Evolutionary conservation across 2,797 vertebrate genomes (phyloP).

Genomic region (Ispidina picta): DNA sequence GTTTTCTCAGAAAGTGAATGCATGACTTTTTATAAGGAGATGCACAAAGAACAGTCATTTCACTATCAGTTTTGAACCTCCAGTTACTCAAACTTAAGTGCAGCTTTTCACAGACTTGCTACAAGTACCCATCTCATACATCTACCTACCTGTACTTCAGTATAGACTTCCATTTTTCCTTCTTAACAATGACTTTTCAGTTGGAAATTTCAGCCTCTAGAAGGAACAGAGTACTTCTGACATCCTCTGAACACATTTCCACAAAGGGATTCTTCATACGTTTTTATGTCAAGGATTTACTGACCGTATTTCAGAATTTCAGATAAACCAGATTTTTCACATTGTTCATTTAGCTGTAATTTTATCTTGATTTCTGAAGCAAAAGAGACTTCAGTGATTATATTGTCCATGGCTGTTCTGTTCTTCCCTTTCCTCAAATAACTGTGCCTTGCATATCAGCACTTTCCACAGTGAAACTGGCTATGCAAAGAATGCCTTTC

Average conservation of each 20-base stretch:
- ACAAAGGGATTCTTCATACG: not conserved
- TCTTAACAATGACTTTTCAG: not conserved
- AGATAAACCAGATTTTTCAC: not conserved
- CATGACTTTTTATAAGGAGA: not conserved
- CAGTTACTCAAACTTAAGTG: not conserved
- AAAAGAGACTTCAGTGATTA: not conserved
- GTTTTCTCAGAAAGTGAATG: not conserved
- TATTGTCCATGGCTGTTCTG: not conserved
- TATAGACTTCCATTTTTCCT: not conserved
- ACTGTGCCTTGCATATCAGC: not conserved
- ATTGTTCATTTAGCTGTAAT: not conserved
- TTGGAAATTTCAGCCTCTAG: not conserved
- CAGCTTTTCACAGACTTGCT: not conserved
- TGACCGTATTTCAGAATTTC: not conserved
- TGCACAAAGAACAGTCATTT: not conserved
- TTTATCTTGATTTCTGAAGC: not conserved
- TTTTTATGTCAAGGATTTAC: not conserved
- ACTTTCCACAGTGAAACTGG: not conserved
- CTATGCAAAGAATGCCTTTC: not conserved
- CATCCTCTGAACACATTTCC: not conserved
- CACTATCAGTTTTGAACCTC: not conserved
- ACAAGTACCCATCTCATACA: not conserved
- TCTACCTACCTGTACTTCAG: not conserved
- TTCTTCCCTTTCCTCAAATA: not conserved
- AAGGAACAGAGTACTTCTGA: not conserved